Percentiles rank a stretch among this genome's conserved stretches.
Conservation (phyloP, 2,888 invertebrate species). For the Capitulum mitella region DNA sequence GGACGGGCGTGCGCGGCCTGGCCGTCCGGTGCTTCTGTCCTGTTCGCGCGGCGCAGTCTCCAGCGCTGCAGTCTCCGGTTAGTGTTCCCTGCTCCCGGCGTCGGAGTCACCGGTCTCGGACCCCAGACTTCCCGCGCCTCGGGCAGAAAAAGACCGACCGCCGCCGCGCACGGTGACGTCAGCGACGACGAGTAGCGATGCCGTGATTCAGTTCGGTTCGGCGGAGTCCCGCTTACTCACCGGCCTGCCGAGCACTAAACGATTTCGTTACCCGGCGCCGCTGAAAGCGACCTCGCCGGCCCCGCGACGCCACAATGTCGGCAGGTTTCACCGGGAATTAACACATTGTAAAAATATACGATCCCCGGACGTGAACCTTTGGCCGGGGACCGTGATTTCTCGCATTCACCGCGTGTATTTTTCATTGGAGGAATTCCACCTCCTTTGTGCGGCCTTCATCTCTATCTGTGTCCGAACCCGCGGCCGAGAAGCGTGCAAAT, state of each 20-base stretch:
- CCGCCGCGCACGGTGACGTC: not conserved
- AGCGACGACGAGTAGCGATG: not conserved
- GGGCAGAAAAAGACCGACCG: not conserved
- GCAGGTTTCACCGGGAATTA: slow-evolving; percentile 20
- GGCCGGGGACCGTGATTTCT: not conserved
- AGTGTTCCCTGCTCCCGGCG: too few relatives aligned
- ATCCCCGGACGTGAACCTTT: not conserved
- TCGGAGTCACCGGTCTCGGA: not conserved
- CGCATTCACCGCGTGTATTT: slow-evolving; percentile 7
- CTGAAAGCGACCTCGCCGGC: slow-evolving; percentile 31
- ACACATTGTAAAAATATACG: slow-evolving; percentile 26
- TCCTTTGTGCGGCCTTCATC: slow-evolving; percentile 12
- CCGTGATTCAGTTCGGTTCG: not conserved
- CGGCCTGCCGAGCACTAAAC: slow-evolving; percentile 1
- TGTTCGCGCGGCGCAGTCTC: not conserved
- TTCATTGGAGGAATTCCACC: slow-evolving; percentile 2
- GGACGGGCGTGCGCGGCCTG: too few relatives aligned
- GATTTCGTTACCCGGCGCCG: not conserved
- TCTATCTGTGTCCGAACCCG: not conserved
- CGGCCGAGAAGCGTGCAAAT: slow-evolving; percentile 24
- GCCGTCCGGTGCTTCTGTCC: not conserved
- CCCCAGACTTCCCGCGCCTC: not conserved
- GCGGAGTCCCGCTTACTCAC: slow-evolving; percentile 33
- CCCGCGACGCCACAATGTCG: slow-evolving; percentile 25
- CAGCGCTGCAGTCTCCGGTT: too few relatives aligned